Conservation (phyloP, 2,888 invertebrate species). For the Drepana falcataria region DNA sequence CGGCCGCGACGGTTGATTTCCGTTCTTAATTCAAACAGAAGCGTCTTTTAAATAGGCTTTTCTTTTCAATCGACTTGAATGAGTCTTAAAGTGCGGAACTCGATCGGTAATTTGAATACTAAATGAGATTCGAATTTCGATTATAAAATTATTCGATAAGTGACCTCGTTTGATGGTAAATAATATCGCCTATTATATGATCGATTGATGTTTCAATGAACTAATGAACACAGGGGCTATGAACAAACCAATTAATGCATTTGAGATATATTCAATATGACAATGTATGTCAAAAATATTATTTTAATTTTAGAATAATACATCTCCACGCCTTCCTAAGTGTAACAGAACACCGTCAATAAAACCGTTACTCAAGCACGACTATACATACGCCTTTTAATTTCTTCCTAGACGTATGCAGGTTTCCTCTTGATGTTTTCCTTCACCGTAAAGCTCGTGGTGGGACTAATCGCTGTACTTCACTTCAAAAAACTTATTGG, state of each 20-base stretch:
- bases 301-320: too few relatives aligned
- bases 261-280: neutral
- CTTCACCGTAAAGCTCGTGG: too few relatives aligned
- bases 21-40: conserved; percentile 74
- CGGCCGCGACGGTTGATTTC: conserved; percentile 73
- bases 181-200: conserved; percentile 71
- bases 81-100: conserved; percentile 51
- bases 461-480: too few relatives aligned
- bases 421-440: too few relatives aligned
- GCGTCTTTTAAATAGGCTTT: conserved; percentile 58
- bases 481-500: too few relatives aligned
- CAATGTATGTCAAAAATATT: too few relatives aligned
- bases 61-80: conserved; percentile 56
- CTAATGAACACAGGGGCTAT: conserved; percentile 38
- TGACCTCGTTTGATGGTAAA: conserved; percentile 66
- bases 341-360: too few relatives aligned
- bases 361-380: too few relatives aligned
- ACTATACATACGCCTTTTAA: too few relatives aligned
- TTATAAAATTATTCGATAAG: conserved; percentile 76
- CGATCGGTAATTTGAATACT: conserved; percentile 67
- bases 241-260: conserved; percentile 11
- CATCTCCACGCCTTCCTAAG: too few relatives aligned
- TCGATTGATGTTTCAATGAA: conserved; percentile 60
- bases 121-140: conserved; percentile 69
- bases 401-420: too few relatives aligned